phyloP scores from a whole-genome alignment of 2,888 invertebrate genomes.

The Mactromeris polynyma region DNA sequence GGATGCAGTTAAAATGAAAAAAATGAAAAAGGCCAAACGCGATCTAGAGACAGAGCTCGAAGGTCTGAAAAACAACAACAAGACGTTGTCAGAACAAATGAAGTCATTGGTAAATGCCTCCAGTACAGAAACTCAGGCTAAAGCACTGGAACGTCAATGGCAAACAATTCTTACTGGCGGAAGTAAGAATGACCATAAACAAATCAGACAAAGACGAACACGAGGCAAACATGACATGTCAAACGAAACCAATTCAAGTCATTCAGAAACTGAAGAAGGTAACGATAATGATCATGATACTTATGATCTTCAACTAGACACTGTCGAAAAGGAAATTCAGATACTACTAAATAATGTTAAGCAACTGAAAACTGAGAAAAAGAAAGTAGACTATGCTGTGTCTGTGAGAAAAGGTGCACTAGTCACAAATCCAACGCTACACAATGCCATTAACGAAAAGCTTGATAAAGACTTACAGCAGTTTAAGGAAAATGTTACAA shows the following conservation, averaged over 20 bases:
- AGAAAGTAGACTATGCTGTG: conserved; percentile 53
- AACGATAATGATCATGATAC: conserved; percentile 17
- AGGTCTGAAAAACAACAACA: conserved; percentile 54
- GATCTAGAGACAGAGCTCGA: conserved; percentile 22
- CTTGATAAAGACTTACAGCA: conserved; percentile 54
- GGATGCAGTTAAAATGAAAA: conserved; percentile 49
- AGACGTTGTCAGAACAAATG: conserved; percentile 39
- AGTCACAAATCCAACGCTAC: conserved; percentile 39
- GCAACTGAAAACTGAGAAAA: conserved; percentile 51
- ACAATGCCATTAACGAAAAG: conserved; percentile 53
- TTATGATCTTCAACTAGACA: conserved; percentile 59
- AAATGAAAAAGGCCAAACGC: conserved; percentile 29
- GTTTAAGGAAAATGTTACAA: conserved; percentile 48
- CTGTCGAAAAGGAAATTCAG: conserved; percentile 54
- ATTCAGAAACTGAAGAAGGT: too few relatives aligned
- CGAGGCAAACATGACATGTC: not conserved
- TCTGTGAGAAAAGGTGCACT: conserved; percentile 41
- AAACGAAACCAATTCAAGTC: not conserved
- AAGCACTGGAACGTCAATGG: conserved; percentile 21
- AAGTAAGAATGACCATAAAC: not conserved
- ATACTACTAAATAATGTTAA: conserved; percentile 55
- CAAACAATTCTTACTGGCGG: not conserved
- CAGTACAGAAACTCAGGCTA: conserved; percentile 26
- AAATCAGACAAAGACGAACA: not conserved
- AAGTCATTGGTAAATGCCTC: conserved; percentile 38